Evolutionary conservation across 2,888 invertebrate species (phyloP).

Genomic region (Diloba caeruleocephala): DNA sequence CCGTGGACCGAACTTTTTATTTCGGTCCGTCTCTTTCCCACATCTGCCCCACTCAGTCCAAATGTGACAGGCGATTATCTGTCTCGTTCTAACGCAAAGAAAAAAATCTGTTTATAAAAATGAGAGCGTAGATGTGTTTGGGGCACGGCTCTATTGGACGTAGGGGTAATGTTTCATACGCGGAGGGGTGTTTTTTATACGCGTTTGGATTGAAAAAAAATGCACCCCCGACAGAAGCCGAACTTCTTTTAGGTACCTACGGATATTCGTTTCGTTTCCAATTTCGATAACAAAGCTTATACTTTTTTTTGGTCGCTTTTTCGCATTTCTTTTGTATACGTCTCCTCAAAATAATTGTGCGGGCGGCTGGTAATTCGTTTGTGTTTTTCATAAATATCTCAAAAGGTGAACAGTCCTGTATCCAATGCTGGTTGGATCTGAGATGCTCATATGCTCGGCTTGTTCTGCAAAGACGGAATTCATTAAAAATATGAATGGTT

Average conservation of each 20-base stretch:
- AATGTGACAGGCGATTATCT: constrained; percentile 56
- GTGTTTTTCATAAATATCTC: constrained; percentile 68
- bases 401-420: constrained; percentile 61
- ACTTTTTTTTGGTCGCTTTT: constrained; percentile 68
- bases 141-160: constrained; percentile 80
- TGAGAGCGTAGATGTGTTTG: constrained; percentile 79
- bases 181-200: constrained; percentile 84
- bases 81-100: constrained; percentile 76
- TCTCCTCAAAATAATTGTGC: constrained; percentile 77
- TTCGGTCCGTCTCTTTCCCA: constrained; percentile 75
- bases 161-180: constrained; percentile 87
- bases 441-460: constrained; percentile 71
- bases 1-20: constrained; percentile 84
- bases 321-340: constrained; percentile 69
- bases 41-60: constrained; percentile 37
- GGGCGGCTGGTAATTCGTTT: constrained; percentile 74
- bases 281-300: constrained; percentile 88
- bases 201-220: constrained; percentile 79
- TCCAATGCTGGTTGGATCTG: constrained; percentile 58
- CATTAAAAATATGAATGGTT: constrained; percentile 64
- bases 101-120: constrained; percentile 88
- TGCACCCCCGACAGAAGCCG: constrained; percentile 78
- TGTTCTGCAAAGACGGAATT: constrained; percentile 61
- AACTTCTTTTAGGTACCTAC: constrained; percentile 83
- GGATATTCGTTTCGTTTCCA: constrained; percentile 82